Percentiles rank a stretch among this genome's conserved stretches.
phyloP scores from a whole-genome alignment of 1,140 invertebrate genomes.

The Tenebrio molitor region DNA sequence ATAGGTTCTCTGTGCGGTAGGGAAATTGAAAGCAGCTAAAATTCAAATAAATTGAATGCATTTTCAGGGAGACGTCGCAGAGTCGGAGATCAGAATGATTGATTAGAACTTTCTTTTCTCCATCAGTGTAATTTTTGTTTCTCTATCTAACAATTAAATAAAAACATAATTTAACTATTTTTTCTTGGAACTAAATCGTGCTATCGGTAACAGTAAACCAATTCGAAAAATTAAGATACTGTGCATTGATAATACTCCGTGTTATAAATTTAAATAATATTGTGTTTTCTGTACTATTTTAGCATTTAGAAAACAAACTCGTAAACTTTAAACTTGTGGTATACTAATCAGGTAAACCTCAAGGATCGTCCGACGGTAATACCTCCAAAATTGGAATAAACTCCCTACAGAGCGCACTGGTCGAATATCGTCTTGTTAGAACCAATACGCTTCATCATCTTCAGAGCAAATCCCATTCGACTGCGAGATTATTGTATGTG shows the following conservation, averaged over 20 bases:
- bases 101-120: constrained; percentile 31
- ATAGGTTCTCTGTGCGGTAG: constrained; percentile 21
- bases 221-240: too few relatives aligned
- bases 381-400: constrained; percentile 1
- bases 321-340: not conserved
- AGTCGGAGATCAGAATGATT: constrained; percentile 45
- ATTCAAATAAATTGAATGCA: constrained; percentile 41
- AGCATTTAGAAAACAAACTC: not conserved
- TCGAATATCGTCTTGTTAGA: constrained; percentile 8
- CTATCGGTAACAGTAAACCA: too few relatives aligned
- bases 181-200: too few relatives aligned
- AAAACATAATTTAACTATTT: constrained; percentile 13
- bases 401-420: not conserved
- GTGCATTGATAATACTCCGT: too few relatives aligned
- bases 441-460: constrained; percentile 21
- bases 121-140: not conserved
- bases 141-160: constrained; percentile 16
- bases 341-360: not conserved
- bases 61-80: constrained; percentile 34
- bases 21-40: constrained; percentile 44
- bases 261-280: too few relatives aligned
- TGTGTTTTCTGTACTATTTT: too few relatives aligned
- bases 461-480: constrained; percentile 27
- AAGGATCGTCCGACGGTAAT: not conserved
- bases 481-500: not conserved